Percentiles rank a stretch among this genome's conserved stretches.
These are phyloP conservation scores for Aeoliscus strigatus DNA, from an alignment of 2,797 vertebrate species.

Conservation along the genomic window DNA sequence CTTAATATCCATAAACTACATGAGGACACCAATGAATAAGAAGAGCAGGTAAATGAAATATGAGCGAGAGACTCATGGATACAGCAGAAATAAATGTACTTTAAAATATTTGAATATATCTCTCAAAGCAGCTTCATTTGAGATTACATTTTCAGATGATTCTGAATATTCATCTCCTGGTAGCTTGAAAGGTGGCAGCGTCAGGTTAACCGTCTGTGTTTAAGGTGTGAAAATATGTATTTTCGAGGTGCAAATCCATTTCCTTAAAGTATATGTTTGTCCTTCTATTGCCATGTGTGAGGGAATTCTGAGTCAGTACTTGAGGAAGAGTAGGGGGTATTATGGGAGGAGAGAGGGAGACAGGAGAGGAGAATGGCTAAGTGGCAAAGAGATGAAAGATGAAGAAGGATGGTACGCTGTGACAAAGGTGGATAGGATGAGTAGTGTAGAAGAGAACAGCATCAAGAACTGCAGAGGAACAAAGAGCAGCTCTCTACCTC, in stretches of 20 bases:
- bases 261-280: constrained; percentile 3
- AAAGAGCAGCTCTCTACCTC: constrained; percentile 54
- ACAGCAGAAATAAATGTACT: too few relatives aligned
- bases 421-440: constrained; percentile 47
- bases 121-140: too few relatives aligned
- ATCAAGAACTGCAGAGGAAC: constrained; percentile 57
- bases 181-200: background rate
- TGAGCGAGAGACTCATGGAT: too few relatives aligned
- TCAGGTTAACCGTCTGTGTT: background rate
- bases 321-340: constrained; percentile 41
- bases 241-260: constrained; percentile 3
- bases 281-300: constrained; percentile 15
- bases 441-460: constrained; percentile 26
- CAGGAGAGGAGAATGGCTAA: constrained; percentile 28
- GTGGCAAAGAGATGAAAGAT: constrained; percentile 33
- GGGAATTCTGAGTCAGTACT: constrained; percentile 46
- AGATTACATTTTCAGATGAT: too few relatives aligned
- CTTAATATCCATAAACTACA: too few relatives aligned
- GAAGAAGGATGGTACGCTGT: constrained; percentile 31
- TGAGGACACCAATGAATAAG: too few relatives aligned
- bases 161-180: constrained; percentile 1
- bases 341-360: constrained; percentile 38
- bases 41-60: too few relatives aligned
- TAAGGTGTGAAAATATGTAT: constrained; percentile 3
- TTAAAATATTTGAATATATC: too few relatives aligned